Conservation (phyloP, 2,797 vertebrate genomes). For the Nannoperca obscura region DNA sequence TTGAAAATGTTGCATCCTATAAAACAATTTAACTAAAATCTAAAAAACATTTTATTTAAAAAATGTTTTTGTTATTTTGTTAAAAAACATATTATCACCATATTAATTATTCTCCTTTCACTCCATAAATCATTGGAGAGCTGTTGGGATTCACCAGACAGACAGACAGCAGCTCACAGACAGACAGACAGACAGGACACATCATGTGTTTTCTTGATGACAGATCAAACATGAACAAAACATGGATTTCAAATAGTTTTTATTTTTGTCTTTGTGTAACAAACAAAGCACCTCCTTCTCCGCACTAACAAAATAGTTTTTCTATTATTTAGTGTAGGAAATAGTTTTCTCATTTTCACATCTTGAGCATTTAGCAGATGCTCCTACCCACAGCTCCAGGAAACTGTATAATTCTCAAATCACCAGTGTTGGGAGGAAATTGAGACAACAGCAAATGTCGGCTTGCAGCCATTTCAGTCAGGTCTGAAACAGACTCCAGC, state of each 20-base stretch:
- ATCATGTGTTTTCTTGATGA: constrained; percentile 20
- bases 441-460: constrained; percentile 4
- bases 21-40: background rate
- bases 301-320: background rate
- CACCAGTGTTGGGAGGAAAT: background rate
- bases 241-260: background rate
- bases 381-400: background rate
- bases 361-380: constrained; percentile 4
- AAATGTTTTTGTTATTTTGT: background rate
- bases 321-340: background rate
- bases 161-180: constrained; percentile 17
- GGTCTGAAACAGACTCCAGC: background rate
- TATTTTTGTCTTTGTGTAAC: background rate
- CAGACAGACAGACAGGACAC: constrained; percentile 4
- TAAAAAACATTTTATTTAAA: too few species aligned
- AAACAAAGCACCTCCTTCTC: background rate
- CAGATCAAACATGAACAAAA: constrained; percentile 9
- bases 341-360: background rate
- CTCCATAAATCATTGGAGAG: constrained; percentile 35
- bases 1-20: background rate
- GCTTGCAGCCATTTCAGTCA: constrained; percentile 1
- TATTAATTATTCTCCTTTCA: background rate
- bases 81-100: background rate
- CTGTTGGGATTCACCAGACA: constrained; percentile 25
- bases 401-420: constrained; percentile 16